Conservation (phyloP, 1,140 invertebrate genomes). For the Musca domestica region DNA sequence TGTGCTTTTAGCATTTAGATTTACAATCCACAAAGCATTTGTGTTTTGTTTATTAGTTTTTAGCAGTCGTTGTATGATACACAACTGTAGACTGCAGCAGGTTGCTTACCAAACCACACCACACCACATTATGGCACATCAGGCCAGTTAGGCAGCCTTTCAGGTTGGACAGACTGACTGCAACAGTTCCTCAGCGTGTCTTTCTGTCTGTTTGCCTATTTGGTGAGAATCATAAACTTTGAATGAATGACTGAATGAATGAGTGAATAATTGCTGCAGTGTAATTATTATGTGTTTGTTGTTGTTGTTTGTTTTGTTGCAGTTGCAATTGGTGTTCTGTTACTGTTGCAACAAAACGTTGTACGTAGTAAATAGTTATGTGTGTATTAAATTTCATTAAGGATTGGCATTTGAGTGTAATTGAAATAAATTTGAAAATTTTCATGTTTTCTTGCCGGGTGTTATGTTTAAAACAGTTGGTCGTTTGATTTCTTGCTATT, state of each 20-base stretch:
- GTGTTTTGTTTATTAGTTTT: conserved; percentile 21
- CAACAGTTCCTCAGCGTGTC: neutral
- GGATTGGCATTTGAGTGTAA: neutral
- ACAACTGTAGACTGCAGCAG: neutral
- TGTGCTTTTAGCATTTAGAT: conserved; percentile 11
- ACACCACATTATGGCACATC: no score
- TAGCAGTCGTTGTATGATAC: conserved; percentile 3
- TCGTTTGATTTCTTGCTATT: no score
- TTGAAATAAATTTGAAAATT: neutral
- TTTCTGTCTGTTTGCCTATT: neutral
- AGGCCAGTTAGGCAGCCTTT: no score
- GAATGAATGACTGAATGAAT: conserved; percentile 15
- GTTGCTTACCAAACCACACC: neutral
- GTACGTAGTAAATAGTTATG: neutral
- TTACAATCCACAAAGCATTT: conserved; percentile 10
- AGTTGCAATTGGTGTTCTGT: neutral
- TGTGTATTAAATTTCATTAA: conserved; percentile 19
- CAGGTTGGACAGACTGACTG: neutral
- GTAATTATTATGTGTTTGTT: conserved; percentile 7
- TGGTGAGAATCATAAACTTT: conserved; percentile 7
- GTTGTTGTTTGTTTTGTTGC: neutral
- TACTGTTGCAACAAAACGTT: conserved; percentile 7
- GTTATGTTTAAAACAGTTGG: no score
- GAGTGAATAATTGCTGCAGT: conserved; percentile 20
- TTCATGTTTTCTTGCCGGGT: no score